Base-by-base conservation (phyloP, 53 echinoderm and acorn worm species). In the Patiria pectinifera region DNA sequence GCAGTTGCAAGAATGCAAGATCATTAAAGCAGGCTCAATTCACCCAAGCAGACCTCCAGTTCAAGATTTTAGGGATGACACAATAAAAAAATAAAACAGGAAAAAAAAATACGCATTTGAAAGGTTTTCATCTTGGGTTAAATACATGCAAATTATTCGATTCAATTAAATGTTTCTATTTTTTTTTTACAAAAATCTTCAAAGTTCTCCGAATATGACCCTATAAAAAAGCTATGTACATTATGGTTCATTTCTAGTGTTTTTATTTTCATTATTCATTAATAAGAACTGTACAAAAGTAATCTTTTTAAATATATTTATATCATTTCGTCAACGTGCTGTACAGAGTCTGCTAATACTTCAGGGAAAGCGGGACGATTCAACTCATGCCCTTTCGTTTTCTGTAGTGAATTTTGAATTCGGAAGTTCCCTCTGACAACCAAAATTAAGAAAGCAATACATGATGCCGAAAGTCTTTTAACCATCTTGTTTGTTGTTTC, bases 201-300 rank as follows among this genome's bases (percentile, higher is more conserved):
- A 49, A 88, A 71, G 72, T 80, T 81, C 18, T 69, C 62, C 79
- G 47, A 76, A 90, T 90, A 90, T 90, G 80, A 81, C 80, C 82
- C 90, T 90, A 81, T 90, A 90, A 90, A 90, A 35, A 90, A 46
- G 80, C 80, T 90, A 90, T 90, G 46, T 90, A 90, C 90, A 90
- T 45, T 63, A 90, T 48, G 22, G 90, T 90, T 90, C 89, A 89
- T 89, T 79, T 9, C 45, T 69, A 87, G 25, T 58, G 60, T 21
- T 80, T 46, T 22, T 59, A 75, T 59, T 63, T 80, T 53, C 62
- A 79, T 80, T 90, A n/a, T 80, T 78, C 69, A 12, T 85, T n/a
- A 24, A 90, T 90, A 90, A 87, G 87, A 87, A 80, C 90, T 90
- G 90, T 90, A 90, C 90, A 90, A 90, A 90, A 90, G 78, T 70